Conservation (phyloP, 1,140 invertebrate genomes). For the Cepaea nemoralis region DNA sequence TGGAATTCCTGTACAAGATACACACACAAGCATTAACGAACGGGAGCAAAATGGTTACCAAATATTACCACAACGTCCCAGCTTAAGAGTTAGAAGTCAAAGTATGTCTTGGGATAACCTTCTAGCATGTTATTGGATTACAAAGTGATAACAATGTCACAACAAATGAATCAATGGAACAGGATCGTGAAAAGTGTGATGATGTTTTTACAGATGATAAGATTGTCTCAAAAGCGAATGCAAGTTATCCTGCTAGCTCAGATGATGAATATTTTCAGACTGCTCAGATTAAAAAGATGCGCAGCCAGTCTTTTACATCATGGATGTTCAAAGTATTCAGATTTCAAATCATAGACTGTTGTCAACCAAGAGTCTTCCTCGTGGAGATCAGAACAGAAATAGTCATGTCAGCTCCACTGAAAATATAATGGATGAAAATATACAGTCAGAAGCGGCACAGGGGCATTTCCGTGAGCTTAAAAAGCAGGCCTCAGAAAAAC, state of each 20-base stretch:
- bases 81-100: not conserved
- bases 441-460: not conserved
- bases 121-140: constrained; percentile 7
- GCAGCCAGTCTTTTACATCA: constrained; percentile 10
- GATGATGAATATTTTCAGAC: not conserved
- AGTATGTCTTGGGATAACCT: constrained; percentile 23
- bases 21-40: too few relatives aligned
- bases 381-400: not conserved
- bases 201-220: not conserved
- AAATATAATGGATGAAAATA: not conserved
- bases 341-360: not conserved
- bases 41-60: too few relatives aligned
- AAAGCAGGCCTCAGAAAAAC: not conserved
- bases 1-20: too few relatives aligned
- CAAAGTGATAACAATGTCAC: not conserved
- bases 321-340: not conserved
- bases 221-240: not conserved
- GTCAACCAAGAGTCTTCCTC: not conserved
- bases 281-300: not conserved
- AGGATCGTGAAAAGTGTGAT: not conserved
- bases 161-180: not conserved
- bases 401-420: not conserved
- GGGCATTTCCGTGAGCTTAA: not conserved
- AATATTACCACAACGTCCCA: not conserved
- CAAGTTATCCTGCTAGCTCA: not conserved